These are phyloP conservation scores for Anolis carolinensis DNA, from an alignment of 2,113 vertebrate species.

Conservation along the genomic window DNA sequence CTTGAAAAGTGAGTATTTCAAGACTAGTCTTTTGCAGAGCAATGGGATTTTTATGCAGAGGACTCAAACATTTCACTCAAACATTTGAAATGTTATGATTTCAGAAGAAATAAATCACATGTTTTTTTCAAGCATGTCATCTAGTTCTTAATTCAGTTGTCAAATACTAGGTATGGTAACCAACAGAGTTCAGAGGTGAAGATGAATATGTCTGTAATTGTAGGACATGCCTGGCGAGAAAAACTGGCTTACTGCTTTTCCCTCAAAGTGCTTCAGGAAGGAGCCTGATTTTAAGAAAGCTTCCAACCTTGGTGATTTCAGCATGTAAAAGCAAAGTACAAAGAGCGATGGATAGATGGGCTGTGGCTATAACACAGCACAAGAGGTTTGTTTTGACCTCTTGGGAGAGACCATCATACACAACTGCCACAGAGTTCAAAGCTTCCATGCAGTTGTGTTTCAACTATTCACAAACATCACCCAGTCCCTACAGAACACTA, in stretches of 20 bases:
- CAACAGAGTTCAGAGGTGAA: accelerated
- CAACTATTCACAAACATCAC: neutral
- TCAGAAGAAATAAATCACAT: neutral
- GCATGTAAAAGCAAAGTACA: neutral
- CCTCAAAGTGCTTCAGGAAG: neutral
- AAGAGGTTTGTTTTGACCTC: neutral
- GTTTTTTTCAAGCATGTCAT: neutral
- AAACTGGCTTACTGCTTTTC: neutral
- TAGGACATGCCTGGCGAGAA: neutral
- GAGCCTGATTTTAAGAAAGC: conserved; percentile 3
- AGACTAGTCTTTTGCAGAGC: too few species aligned
- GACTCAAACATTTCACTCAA: too few species aligned
- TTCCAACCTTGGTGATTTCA: neutral
- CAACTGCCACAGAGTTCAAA: neutral
- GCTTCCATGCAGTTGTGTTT: neutral
- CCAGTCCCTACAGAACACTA: neutral
- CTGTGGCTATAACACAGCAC: too few species aligned
- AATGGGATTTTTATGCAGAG: neutral
- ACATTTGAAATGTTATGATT: neutral
- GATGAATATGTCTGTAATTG: neutral
- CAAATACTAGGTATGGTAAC: neutral
- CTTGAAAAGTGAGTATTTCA: neutral
- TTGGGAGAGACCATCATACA: neutral
- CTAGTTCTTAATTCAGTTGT: neutral
- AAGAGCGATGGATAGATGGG: neutral